Base-by-base conservation (phyloP, 2,888 invertebrate species). In the Troilus luridus region DNA sequence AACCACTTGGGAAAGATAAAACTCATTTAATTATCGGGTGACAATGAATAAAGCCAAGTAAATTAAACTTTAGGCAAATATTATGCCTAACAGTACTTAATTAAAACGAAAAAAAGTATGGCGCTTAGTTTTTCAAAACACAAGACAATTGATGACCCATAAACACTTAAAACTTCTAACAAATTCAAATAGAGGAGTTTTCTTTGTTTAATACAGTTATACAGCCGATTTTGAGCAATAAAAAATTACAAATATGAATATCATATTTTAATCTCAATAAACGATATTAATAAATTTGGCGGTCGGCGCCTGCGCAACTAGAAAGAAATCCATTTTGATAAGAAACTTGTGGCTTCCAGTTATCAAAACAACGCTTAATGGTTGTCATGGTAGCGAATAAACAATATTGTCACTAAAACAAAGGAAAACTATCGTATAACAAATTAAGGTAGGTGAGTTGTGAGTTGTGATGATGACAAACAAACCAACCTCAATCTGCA, bases 321-420 rank as follows among this genome's bases (percentile, higher is more conserved):
- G 56, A 85, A 85, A 58, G 56, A 85, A 85, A 85, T 85, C 85
- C 85, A 85, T 85, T 85, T 85, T 85, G 85, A 85, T 85, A 85
- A 85, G 85, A 85, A 85, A 85, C 85, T 85, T 85, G 85, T 85
- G 85, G 85, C 85, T 85, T 85, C 85, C 85, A 85, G 85, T 85
- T 85, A 85, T 85, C 85, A 85, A 85, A 85, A 85, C 85, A 85
- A 85, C 85, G 72, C 85, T 56, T 85, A 56, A 56, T 56, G 85
- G 85, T 85, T 85, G 85, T 85, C 85, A 85, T 85, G 85, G 85
- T n/a, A 85, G n/a, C 85, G 14, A 56, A 56, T 85, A 56, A 85
- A 56, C 85, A 56, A 85, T 81, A 54, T 85, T 6, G 0, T n/a
- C 21, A n/a, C 85, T 58, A 56, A 85, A 85, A 85, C 85, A 58